Conservation (phyloP, 2,888 invertebrate genomes). For the Drosophila macrospina region DNA sequence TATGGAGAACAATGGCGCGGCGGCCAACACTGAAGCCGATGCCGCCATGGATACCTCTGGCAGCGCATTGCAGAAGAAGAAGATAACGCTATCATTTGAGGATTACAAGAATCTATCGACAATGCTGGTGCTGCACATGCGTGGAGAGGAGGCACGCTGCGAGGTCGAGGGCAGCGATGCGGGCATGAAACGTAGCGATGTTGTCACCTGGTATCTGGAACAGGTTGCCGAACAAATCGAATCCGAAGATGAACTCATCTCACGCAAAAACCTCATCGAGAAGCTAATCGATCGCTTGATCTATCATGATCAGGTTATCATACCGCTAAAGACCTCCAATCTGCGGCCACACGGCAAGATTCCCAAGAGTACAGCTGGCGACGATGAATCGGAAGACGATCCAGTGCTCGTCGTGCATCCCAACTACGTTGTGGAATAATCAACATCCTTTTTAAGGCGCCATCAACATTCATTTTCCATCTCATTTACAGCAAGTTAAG, state of each 20-base stretch:
- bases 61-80: conserved; percentile 88
- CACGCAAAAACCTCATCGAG: conserved; percentile 95
- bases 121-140: conserved; percentile 95
- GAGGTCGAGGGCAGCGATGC: conserved; percentile 88
- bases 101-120: conserved; percentile 97
- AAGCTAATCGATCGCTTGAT: conserved; percentile 97
- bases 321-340: conserved; percentile 83
- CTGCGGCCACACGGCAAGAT: conserved; percentile 65
- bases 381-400: conserved; percentile 83
- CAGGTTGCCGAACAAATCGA: conserved; percentile 95
- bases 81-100: conserved; percentile 94
- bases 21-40: conserved; percentile 57
- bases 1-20: conserved; percentile 83
- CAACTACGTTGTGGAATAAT: conserved; percentile 93
- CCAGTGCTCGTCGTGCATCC: conserved; percentile 97
- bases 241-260: conserved; percentile 94
- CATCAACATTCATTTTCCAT: conserved; percentile 3
- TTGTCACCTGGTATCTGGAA: conserved; percentile 97
- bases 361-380: conserved; percentile 22
- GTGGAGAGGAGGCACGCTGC: conserved; percentile 91
- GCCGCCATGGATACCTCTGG: conserved; percentile 41
- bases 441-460: too few relatives aligned
- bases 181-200: conserved; percentile 91
- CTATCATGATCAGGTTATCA: conserved; percentile 87
- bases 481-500: conserved; percentile 34